These are phyloP conservation scores for Lepidotrigona ventralis DNA, from an alignment of 1,140 invertebrate genomes.

Conservation along the genomic window DNA sequence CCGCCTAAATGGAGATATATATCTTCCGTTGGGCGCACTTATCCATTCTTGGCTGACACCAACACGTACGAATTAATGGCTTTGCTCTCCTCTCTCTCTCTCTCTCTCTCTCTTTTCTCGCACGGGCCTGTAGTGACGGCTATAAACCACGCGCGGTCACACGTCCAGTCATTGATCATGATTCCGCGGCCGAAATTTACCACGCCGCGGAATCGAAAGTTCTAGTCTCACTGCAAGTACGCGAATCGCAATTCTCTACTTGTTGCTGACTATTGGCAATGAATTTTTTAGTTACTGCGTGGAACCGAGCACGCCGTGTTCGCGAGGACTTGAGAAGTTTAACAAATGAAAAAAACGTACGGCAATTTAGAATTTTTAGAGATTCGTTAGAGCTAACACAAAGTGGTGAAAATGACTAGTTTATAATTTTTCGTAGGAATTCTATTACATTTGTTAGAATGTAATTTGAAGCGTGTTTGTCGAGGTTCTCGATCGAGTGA, in stretches of 20 bases:
- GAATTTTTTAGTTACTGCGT: not conserved
- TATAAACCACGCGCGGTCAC: constrained; percentile 71
- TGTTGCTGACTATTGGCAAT: constrained; percentile 2
- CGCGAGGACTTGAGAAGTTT: no score
- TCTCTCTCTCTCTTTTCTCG: constrained; percentile 42
- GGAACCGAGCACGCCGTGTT: no score
- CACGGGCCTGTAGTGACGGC: constrained; percentile 54
- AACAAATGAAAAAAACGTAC: no score
- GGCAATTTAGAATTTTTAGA: no score
- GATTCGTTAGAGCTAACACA: no score
- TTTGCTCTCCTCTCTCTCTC: constrained; percentile 54
- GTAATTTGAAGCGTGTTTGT: no score
- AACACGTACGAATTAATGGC: constrained; percentile 78
- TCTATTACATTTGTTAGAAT: no score
- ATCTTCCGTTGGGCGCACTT: constrained; percentile 77
- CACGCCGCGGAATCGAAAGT: not conserved
- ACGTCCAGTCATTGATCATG: constrained; percentile 63
- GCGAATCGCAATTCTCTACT: not conserved
- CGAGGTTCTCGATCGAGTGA: no score
- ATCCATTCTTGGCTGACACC: constrained; percentile 78
- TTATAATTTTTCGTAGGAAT: no score
- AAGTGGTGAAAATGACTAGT: no score
- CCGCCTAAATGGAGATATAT: constrained; percentile 77
- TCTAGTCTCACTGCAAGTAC: no score
- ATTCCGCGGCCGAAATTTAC: constrained; percentile 29